A percentile compares a stretch with the other conserved stretches of the same genome.
Conservation (phyloP, 2,888 invertebrate species). For the Drosophila mayaguana region DNA sequence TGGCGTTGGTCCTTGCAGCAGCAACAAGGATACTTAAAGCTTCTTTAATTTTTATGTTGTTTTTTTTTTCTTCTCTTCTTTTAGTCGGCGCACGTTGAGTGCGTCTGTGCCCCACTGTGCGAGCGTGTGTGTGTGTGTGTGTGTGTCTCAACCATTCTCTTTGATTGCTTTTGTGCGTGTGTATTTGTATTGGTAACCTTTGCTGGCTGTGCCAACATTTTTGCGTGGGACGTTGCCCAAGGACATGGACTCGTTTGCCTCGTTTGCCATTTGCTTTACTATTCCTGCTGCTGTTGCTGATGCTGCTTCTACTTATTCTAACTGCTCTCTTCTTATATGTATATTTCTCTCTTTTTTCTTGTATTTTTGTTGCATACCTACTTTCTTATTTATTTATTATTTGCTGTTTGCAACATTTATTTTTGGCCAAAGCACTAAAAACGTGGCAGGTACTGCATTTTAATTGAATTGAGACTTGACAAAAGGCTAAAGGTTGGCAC, state of each 20-base stretch:
- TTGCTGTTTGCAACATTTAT: constrained; percentile 62
- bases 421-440: constrained; percentile 43
- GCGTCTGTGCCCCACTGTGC: constrained; percentile 36
- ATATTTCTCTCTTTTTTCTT: constrained; percentile 10
- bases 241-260: constrained; percentile 75
- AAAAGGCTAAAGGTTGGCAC: constrained; percentile 1
- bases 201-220: constrained; percentile 67
- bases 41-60: constrained; percentile 81
- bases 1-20: constrained; percentile 58
- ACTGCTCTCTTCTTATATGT: constrained; percentile 28
- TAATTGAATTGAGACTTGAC: constrained; percentile 43
- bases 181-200: constrained; percentile 71
- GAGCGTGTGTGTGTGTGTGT: constrained; percentile 20
- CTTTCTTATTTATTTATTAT: constrained; percentile 71
- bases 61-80: constrained; percentile 68
- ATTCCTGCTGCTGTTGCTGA: constrained; percentile 29
- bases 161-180: constrained; percentile 48
- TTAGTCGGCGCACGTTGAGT: constrained; percentile 63
- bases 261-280: constrained; percentile 59
- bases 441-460: constrained; percentile 42
- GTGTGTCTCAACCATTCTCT: constrained; percentile 45
- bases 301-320: constrained; percentile 17
- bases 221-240: constrained; percentile 81
- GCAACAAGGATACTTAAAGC: constrained; percentile 77
- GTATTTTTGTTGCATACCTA: constrained; percentile 16